Percentiles rank a stretch among this genome's conserved stretches.
phyloP scores from a whole-genome alignment of 2,797 vertebrate species.

The Clarias pachynema region DNA sequence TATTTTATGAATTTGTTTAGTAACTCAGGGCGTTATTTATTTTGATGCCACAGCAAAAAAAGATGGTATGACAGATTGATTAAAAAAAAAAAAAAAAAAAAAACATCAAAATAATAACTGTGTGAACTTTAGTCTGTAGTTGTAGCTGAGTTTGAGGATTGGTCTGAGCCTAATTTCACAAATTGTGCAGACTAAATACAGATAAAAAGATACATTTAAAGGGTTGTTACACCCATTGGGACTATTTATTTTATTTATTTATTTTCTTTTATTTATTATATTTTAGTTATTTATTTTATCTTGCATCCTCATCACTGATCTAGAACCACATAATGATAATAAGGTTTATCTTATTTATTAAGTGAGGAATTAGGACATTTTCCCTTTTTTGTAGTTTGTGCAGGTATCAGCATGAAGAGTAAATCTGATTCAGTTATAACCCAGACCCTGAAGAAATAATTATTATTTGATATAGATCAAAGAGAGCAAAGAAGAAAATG shows the following conservation, averaged over 20 bases:
- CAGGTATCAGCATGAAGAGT: background rate
- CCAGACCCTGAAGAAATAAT: background rate
- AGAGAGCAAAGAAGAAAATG: slow-evolving; percentile 1
- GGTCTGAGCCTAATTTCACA: too few relatives aligned
- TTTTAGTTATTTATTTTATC: background rate
- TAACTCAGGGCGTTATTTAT: too few relatives aligned
- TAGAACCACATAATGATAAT: background rate
- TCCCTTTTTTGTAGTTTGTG: background rate
- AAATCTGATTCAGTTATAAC: background rate
- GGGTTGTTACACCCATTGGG: background rate
- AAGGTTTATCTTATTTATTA: background rate
- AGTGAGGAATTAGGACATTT: background rate
- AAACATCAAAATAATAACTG: background rate
- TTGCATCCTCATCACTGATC: background rate
- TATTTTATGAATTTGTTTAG: too few relatives aligned
- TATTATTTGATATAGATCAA: background rate
- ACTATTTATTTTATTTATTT: background rate
- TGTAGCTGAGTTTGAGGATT: background rate
- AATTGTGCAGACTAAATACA: background rate
- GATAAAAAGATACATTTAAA: background rate
- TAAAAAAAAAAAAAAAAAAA: too few relatives aligned
- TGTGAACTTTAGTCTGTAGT: background rate
- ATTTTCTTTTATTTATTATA: background rate
- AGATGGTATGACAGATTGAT: too few relatives aligned
- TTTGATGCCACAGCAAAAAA: too few relatives aligned